These are phyloP conservation scores for Syrphus vitripennis DNA, from an alignment of 2,888 invertebrate genomes.

Conservation along the genomic window DNA sequence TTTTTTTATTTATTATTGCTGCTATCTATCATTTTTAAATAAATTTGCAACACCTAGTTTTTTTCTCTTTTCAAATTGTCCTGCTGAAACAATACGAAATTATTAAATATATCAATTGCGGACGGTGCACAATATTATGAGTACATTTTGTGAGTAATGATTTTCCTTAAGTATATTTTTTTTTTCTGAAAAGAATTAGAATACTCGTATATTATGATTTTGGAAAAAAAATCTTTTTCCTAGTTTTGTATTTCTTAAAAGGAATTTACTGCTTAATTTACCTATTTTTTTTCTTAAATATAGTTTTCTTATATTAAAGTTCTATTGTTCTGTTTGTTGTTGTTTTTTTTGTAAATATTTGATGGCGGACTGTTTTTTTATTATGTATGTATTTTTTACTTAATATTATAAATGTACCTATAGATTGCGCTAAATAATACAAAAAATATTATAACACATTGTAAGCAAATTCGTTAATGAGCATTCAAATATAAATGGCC, in stretches of 20 bases:
- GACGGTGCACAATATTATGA: slow-evolving; percentile 65
- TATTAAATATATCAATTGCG: slow-evolving; percentile 32
- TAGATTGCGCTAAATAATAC: background rate
- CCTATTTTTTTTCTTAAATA: slow-evolving; percentile 18
- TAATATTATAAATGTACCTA: background rate
- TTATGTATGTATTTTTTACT: background rate
- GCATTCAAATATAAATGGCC: background rate
- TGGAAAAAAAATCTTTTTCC: background rate
- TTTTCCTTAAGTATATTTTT: slow-evolving; percentile 26
- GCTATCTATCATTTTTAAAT: background rate
- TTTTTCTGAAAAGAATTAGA: slow-evolving; percentile 31
- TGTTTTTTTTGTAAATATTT: slow-evolving; percentile 30
- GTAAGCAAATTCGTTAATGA: background rate
- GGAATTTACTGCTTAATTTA: slow-evolving; percentile 30
- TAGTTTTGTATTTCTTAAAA: slow-evolving; percentile 13
- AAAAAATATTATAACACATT: background rate
- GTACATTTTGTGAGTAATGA: slow-evolving; percentile 38
- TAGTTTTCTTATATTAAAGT: slow-evolving; percentile 38
- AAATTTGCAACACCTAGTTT: background rate
- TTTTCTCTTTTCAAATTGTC: background rate
- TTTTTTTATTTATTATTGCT: background rate
- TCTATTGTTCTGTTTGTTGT: slow-evolving; percentile 39
- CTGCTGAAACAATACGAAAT: slow-evolving; percentile 6
- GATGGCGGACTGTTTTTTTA: slow-evolving; percentile 49
- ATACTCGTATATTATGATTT: background rate